These are phyloP conservation scores for Catagonus wagneri DNA, from an alignment of 2,113 vertebrate genomes.

Conservation along the genomic window DNA sequence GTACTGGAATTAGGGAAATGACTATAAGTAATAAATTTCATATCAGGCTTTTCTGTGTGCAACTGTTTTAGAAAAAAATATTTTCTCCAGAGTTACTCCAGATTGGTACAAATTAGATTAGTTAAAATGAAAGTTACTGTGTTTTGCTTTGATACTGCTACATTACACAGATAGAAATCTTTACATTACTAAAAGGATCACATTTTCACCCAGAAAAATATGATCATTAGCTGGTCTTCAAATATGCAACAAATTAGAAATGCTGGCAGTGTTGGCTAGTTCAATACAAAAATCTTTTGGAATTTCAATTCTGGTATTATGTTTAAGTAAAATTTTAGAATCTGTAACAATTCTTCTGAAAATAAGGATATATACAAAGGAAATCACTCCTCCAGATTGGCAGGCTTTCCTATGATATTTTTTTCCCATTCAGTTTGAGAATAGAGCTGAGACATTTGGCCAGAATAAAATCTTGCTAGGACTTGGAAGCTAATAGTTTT, in stretches of 20 bases:
- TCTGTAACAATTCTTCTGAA: slow-evolving; percentile 5
- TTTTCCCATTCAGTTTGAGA: slow-evolving; percentile 53
- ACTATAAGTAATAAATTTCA: slow-evolving; percentile 3
- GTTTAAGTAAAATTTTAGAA: not conserved
- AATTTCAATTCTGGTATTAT: not conserved
- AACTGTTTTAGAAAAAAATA: not conserved
- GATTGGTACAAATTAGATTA: not conserved
- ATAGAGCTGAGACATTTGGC: slow-evolving; percentile 44
- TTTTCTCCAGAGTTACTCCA: not conserved
- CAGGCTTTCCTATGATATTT: slow-evolving; percentile 57
- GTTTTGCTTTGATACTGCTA: not conserved
- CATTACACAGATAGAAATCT: not conserved
- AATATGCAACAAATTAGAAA: slow-evolving; percentile 31
- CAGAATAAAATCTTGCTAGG: slow-evolving; percentile 65
- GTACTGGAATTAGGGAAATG: not conserved
- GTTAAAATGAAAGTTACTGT: not conserved
- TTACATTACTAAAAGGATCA: not conserved
- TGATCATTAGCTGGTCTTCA: not conserved
- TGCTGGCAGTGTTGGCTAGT: not conserved
- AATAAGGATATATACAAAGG: slow-evolving; percentile 4
- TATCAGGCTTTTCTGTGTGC: not conserved
- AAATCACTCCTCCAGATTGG: not conserved
- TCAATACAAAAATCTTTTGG: not conserved
- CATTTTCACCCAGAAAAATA: slow-evolving; percentile 20
- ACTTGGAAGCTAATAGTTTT: slow-evolving; percentile 60